Evolutionary conservation across 2,888 invertebrate species (phyloP), one percentile per base, ranked within the genome.

Genomic region (Clanis bilineata): DNA sequence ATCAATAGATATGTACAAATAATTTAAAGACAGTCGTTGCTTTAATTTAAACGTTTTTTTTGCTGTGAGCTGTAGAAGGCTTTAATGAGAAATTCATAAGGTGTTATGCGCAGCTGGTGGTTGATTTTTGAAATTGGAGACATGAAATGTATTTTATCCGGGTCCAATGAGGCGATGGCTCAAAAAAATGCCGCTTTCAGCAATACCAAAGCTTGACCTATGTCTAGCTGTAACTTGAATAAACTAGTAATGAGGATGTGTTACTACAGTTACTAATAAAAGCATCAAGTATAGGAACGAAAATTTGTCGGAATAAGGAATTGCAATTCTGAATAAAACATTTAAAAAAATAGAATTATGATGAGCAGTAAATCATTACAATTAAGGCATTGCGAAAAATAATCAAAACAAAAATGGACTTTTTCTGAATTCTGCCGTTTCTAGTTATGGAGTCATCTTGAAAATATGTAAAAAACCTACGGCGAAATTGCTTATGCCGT

Each of bases 1-100:
- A 51, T 51, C 51, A 51, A 51, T 51, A 32, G 51, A 51, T 51
- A 51, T 32, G 28, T 32, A 51, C 51, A 51, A 47, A 47, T 25
- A 47, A 51, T 18, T 51, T 32, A 51, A 21, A 51, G 18, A 28
- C 10, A 51, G 18, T 32, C 28, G 32, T 51, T 51, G 32, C 4
- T n/a, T n/a, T n/a, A n/a, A n/a, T n/a, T n/a, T n/a, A 9, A 32
- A 47, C n/a, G 39, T 0, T 51, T 51, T 51, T 51, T n/a, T 51
- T 32, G 9, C 18, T 28, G 28, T 9, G 32, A 51, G 18, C 10
- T 51, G 18, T 51, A 18, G n/a, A 21, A 51, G 15, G 28, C 51
- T 5, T 18, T 51, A 47, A 32, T 32, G 28, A 51, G 15, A 18
- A 51, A 32, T 51, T 32, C 18, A 51, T 51, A 4, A 28, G 2